A percentile compares a stretch with the other conserved stretches of the same genome.
Conservation (phyloP, 2,888 invertebrate genomes). For the Asteroscopus sphinx region DNA sequence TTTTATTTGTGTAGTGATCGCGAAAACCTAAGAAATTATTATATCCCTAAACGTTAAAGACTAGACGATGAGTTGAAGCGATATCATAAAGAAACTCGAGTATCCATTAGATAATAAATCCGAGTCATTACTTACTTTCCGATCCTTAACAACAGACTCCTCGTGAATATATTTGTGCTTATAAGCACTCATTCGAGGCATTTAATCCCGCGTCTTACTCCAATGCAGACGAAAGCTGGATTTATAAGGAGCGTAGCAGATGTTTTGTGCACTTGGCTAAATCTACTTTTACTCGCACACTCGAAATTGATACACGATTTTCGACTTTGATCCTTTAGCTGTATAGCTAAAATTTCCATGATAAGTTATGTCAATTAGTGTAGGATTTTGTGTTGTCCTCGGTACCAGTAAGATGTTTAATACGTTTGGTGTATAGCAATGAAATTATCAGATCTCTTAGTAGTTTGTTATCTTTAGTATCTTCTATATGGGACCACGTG, state of each 20-base stretch:
- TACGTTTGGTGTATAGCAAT: constrained; percentile 19
- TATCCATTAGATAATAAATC: constrained; percentile 11
- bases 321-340: constrained; percentile 4
- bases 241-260: constrained; percentile 58
- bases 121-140: constrained; percentile 2
- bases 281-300: constrained; percentile 41
- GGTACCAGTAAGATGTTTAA: constrained; percentile 38
- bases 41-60: background rate
- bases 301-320: constrained; percentile 11
- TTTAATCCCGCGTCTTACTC: constrained; percentile 58
- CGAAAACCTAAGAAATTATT: no score
- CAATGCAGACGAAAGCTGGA: constrained; percentile 59
- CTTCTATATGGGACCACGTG: background rate
- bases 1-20: no score
- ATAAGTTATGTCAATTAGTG: constrained; percentile 45
- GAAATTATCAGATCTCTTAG: constrained; percentile 29
- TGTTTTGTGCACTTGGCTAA: constrained; percentile 59
- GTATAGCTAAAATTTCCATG: constrained; percentile 27
- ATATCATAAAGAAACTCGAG: background rate
- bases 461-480: constrained; percentile 4
- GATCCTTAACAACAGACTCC: constrained; percentile 7
- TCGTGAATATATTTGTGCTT: constrained; percentile 34
- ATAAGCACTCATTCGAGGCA: constrained; percentile 39
- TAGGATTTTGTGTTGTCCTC: constrained; percentile 40
- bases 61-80: background rate